Base-by-base conservation (phyloP, 2,113 vertebrate genomes). In the Synodontis membranacea region DNA sequence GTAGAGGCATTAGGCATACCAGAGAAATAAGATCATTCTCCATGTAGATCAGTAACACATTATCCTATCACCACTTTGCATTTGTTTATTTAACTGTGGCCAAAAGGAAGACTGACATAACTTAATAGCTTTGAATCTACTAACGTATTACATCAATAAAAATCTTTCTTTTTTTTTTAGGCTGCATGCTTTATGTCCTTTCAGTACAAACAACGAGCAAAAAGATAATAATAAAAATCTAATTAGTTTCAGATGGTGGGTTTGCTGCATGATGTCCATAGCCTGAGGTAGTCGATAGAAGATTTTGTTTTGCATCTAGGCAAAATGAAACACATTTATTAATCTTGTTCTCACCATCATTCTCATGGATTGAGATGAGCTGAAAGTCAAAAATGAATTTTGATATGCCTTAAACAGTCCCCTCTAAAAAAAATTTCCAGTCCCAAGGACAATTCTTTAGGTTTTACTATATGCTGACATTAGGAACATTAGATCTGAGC, bases 21-120 rank as follows among this genome's bases (percentile, higher is more conserved):
- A 86, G 68, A 88, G 44, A 52, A 89, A 60, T 88, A 48, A 91
- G 82, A 62, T 88, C 78, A 89, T 90, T 83, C 28, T 56, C 50
- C 84, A 37, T 19, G 42, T 50, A 39, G 31, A 46, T 44, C 60
- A 83, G 68, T 42, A 23, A 42, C 58, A 60, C 23, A 21, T 50
- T 83, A 48, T n/a, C 42, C 17, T 28, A 75, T 86, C 54, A 60
- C 54, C 28, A 15, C 42, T 31, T 3, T 50, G 28, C 21, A 44
- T 60, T 42, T 62, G 34, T 80, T 62, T 52, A 42, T 37, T 70
- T 8, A 21, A 68, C 79, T 79, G 56, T 60, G 80, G 60, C 50
- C 70, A 39, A 1, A 37, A 54, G 64, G 9, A 48, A 42, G 31
- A 60, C 83, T 64, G 52, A 72, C 12, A 42, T 34, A 19, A 74